These are phyloP conservation scores for Catharus fuscescens DNA, from an alignment of 2,113 vertebrate species.

Conservation along the genomic window DNA sequence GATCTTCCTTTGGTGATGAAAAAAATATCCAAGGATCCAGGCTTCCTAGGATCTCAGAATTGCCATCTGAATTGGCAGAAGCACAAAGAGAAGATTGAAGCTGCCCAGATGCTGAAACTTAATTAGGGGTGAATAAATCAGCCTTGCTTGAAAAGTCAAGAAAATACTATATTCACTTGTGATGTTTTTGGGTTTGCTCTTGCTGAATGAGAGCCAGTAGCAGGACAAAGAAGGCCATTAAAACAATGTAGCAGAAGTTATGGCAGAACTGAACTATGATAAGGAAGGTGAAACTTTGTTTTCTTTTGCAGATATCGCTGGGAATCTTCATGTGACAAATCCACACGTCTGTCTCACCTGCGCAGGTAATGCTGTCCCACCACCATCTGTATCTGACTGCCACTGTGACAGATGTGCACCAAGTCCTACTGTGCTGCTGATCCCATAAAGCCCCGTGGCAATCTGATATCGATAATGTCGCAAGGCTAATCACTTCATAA, in stretches of 20 bases:
- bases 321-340: background rate
- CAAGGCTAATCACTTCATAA: constrained; percentile 73
- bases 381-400: background rate
- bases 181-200: background rate
- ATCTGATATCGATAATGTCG: constrained; percentile 68
- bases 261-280: background rate
- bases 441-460: constrained; percentile 60
- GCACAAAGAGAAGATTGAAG: constrained; percentile 10
- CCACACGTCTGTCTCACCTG: background rate
- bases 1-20: background rate
- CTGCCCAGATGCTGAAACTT: background rate
- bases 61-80: background rate
- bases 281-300: background rate
- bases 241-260: constrained; percentile 8
- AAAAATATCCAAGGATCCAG: background rate
- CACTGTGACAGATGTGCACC: background rate
- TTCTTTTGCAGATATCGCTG: background rate
- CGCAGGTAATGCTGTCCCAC: background rate
- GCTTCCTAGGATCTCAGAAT: background rate
- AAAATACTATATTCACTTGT: background rate
- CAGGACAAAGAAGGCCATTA: background rate
- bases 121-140: constrained; percentile 14
- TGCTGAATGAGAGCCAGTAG: background rate
- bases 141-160: constrained; percentile 19
- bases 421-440: constrained; percentile 19